Conservation (phyloP, 2,113 vertebrate species). For the Nicator chloris region DNA sequence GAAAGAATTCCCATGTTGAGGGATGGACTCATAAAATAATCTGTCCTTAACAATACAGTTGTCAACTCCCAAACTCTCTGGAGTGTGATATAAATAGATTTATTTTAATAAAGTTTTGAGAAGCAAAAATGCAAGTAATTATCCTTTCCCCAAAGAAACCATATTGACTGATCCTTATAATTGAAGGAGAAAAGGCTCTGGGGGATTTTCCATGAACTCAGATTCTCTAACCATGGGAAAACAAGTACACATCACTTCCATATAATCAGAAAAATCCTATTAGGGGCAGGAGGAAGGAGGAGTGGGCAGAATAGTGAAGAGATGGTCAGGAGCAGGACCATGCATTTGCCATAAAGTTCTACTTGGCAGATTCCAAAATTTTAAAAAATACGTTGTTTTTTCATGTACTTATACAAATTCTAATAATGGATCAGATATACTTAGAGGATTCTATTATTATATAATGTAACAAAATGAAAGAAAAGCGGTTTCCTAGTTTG, state of each 20-base stretch:
- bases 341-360: not conserved
- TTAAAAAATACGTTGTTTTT: not conserved
- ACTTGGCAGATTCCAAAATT: not conserved
- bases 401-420: not conserved
- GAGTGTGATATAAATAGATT: not conserved
- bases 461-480: not conserved
- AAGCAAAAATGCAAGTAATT: slow-evolving; percentile 25
- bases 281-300: not conserved
- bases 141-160: slow-evolving; percentile 1
- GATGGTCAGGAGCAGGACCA: not conserved
- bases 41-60: not conserved
- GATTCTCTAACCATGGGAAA: not conserved
- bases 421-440: not conserved
- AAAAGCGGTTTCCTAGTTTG: not conserved
- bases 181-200: not conserved
- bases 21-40: not conserved
- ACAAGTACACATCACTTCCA: not conserved
- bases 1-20: not conserved
- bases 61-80: not conserved
- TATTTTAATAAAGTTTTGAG: slow-evolving; percentile 13
- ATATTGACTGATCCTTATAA: slow-evolving; percentile 11
- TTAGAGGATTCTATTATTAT: not conserved
- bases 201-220: not conserved
- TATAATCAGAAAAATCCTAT: not conserved
- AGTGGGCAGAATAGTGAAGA: not conserved